Conservation (phyloP, 2,888 invertebrate species). For the Anthophora plumipes region DNA sequence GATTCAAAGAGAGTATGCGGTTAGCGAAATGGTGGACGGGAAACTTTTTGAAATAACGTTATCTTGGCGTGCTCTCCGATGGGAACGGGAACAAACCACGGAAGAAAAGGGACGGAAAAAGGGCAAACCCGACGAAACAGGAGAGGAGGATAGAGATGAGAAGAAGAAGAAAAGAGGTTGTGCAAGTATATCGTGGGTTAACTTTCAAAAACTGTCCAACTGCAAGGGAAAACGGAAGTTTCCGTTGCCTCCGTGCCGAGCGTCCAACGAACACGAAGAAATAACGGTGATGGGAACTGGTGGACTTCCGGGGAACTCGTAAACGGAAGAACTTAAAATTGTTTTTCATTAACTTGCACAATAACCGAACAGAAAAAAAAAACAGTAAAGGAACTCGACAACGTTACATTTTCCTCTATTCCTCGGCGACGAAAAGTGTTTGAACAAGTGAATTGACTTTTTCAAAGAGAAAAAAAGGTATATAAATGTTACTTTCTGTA, state of each 20-base stretch:
- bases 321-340: conserved; percentile 12
- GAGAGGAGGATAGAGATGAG: too few species aligned
- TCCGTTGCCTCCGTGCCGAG: conserved; percentile 15
- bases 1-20: background rate
- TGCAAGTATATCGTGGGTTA: conserved; percentile 21
- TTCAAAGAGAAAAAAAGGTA: too few species aligned
- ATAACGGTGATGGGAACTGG: background rate
- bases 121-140: background rate
- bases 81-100: conserved; percentile 9
- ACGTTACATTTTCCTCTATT: background rate
- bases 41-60: conserved; percentile 40
- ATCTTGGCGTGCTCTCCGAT: background rate
- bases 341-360: background rate
- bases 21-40: background rate
- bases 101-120: background rate
- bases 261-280: conserved; percentile 12
- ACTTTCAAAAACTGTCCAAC: conserved; percentile 38
- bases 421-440: too few species aligned
- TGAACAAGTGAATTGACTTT: too few species aligned
- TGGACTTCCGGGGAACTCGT: background rate
- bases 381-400: too few species aligned
- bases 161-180: conserved; percentile 16
- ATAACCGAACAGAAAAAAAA: background rate
- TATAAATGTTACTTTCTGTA: too few species aligned
- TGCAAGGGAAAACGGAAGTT: conserved; percentile 26